Base-by-base conservation (phyloP, 2,888 invertebrate species). In the Oasisia sp. region DNA sequence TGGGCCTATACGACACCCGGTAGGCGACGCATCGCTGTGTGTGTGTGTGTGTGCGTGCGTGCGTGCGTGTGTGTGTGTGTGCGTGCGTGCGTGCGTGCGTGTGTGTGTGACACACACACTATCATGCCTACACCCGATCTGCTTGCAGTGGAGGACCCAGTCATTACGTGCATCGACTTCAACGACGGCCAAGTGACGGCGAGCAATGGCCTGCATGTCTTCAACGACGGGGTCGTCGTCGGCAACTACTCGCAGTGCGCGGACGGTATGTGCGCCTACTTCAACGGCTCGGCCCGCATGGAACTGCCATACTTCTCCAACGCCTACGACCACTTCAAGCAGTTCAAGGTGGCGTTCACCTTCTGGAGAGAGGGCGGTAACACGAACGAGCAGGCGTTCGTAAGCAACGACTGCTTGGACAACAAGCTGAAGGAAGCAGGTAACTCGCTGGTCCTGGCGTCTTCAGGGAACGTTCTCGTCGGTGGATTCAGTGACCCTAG, bases 311-410 rank as follows among this genome's bases (percentile, higher is more conserved):
- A 27, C 74, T 74, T 74, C 74, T 0, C 74, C 19, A 74, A 74
- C 74, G 3, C 27, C 74, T 74, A 74, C 74, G 74, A 74, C 27
- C 74, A 74, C 74, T 74, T 74, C 74, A 74, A 74, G 74, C 74
- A 74, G 74, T 74, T 74, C 74, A 74, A n/a, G 74, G 74, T 74
- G 74, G 27, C 74, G 74, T 74, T 74, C 74, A n/a, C 7, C 74
- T 74, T 5, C 27, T 74, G n/a, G 27, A 74, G 27, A 19, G 74
- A 74, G 74, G 7, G 19, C 27, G 74, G 74, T 5, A 19, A 74
- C 74, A 74, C 74, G 74, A 74, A 74, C 74, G 74, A 74, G 27
- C 74, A 74, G 74, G 74, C 74, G 74, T 74, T 74, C 74, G 27
- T 27, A 74, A 74, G 74, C 74, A 74, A 74, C 74, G 74, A 74